phyloP scores from a whole-genome alignment of 1,140 invertebrate species.

The Medauroidea extradentata region DNA sequence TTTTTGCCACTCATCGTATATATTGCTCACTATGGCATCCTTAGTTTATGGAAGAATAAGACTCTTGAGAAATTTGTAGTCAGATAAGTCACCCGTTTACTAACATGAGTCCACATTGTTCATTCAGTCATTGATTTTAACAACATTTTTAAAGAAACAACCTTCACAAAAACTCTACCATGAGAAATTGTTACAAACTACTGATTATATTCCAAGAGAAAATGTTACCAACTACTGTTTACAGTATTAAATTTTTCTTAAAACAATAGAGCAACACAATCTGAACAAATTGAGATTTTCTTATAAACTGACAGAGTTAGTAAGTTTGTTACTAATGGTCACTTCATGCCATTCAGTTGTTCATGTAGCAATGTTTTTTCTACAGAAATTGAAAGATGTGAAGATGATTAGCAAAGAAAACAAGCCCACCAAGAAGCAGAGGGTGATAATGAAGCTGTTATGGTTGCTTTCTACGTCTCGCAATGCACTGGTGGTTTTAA shows the following conservation, averaged over 20 bases:
- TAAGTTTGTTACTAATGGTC: not conserved
- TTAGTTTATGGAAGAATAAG: too few species aligned
- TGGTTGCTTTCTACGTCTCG: constrained; percentile 42
- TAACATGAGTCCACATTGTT: too few species aligned
- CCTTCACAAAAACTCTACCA: too few species aligned
- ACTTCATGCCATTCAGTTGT: not conserved
- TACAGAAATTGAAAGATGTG: constrained; percentile 62
- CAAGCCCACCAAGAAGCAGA: constrained; percentile 34
- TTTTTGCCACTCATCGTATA: too few species aligned
- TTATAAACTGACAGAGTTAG: not conserved
- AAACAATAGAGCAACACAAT: not conserved
- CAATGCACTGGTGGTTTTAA: constrained; percentile 45
- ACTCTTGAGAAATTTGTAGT: too few species aligned
- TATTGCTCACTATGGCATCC: too few species aligned
- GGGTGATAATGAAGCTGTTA: constrained; percentile 27
- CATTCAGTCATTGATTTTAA: too few species aligned
- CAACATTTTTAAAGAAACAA: too few species aligned
- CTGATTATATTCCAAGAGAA: too few species aligned
- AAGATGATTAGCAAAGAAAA: constrained; percentile 38
- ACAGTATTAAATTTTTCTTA: not conserved
- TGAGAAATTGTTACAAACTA: too few species aligned
- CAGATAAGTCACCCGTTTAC: too few species aligned
- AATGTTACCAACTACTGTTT: too few species aligned
- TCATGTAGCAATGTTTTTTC: constrained; percentile 7
- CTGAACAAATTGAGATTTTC: not conserved